Percentiles rank a stretch among this genome's conserved stretches.
Conservation (phyloP, 2,113 vertebrate genomes). For the Muscicapa adusta region DNA sequence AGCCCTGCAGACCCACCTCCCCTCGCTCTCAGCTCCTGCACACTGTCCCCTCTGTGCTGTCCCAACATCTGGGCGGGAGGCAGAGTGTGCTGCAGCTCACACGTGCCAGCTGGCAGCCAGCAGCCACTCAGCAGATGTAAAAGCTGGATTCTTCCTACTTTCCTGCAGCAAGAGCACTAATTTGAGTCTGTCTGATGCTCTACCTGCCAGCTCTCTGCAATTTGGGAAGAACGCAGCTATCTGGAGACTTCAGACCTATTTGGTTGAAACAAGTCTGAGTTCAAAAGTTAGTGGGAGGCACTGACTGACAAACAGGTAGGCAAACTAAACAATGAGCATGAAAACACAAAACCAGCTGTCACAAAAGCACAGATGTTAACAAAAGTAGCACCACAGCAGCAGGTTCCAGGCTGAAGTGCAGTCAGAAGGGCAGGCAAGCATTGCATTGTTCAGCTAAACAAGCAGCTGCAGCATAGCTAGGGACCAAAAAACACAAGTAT, state of each 20-base stretch:
- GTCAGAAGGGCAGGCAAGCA: background rate
- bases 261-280: background rate
- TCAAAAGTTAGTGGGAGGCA: background rate
- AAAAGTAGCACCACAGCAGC: background rate
- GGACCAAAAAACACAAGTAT: background rate
- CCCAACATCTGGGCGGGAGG: background rate
- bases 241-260: background rate
- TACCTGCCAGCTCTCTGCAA: background rate
- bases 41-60: fast-evolving
- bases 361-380: background rate
- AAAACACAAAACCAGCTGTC: background rate
- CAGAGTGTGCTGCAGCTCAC: background rate
- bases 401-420: background rate
- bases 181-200: background rate
- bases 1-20: background rate
- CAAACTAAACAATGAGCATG: background rate
- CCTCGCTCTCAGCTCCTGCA: background rate
- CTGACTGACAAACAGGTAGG: background rate
- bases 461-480: background rate
- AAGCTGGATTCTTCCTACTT: background rate
- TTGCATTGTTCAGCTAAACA: background rate
- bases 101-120: background rate
- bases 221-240: background rate
- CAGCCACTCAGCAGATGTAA: background rate
- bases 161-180: background rate